A percentile compares a stretch with the other conserved stretches of the same genome.
Evolutionary conservation across 2,888 invertebrate species (phyloP).

Genomic region (Pammene fasciana): DNA sequence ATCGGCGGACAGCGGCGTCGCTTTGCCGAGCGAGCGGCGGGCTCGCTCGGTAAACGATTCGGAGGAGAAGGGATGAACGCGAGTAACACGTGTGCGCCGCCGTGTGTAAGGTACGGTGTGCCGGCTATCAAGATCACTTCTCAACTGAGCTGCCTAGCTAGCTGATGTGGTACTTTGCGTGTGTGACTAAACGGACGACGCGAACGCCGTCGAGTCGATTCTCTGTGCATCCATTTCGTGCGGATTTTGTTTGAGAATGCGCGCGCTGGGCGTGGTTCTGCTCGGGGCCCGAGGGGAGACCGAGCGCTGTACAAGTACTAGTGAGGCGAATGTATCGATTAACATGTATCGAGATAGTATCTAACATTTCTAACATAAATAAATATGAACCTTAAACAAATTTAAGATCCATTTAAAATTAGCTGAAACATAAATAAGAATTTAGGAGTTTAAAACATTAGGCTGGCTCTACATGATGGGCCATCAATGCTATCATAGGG

Average conservation of each 20-base stretch:
- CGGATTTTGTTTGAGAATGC: constrained; percentile 75
- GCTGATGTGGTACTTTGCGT: constrained; percentile 58
- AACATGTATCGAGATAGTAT: constrained; percentile 52
- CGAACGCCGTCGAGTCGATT: constrained; percentile 62
- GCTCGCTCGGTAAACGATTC: constrained; percentile 55
- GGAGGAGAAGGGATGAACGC: constrained; percentile 64
- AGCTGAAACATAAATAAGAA: no score
- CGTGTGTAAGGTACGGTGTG: constrained; percentile 64
- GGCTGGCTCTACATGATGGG: no score
- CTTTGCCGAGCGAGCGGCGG: constrained; percentile 57
- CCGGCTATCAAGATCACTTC: constrained; percentile 70
- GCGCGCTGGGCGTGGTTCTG: constrained; percentile 76
- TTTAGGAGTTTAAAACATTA: no score
- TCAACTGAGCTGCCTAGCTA: constrained; percentile 61
- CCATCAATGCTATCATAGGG: no score
- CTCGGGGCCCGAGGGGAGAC: constrained; percentile 72
- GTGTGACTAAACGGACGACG: constrained; percentile 64
- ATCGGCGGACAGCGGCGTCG: constrained; percentile 40
- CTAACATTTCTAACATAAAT: constrained; percentile 15
- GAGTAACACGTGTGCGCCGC: constrained; percentile 72
- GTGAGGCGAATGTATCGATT: constrained; percentile 66
- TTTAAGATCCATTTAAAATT: no score
- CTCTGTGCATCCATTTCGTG: constrained; percentile 71
- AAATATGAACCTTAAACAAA: no score
- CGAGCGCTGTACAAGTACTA: constrained; percentile 60